Base-by-base conservation (phyloP, 2,797 vertebrate species). In the Urocyon cinereoargenteus region DNA sequence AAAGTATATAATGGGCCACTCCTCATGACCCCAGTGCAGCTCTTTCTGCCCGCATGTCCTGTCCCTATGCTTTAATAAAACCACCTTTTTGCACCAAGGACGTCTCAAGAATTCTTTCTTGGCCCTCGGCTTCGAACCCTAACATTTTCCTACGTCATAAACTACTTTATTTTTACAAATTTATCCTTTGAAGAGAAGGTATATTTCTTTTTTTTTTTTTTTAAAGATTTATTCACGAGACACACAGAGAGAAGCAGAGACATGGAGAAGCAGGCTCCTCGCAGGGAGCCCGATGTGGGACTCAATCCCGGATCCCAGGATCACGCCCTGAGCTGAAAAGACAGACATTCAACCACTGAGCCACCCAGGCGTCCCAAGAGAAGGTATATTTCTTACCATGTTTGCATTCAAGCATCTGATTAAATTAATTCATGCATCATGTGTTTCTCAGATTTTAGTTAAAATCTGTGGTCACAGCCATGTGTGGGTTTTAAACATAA, bases 401-500 rank as follows among this genome's bases (percentile, higher is more conserved):
- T 90, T 95, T 86, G 22, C 36, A 75, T 59, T 1, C 5, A 95
- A 73, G 64, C 40, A 78, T 28, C 34, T 53, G 45, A 70, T 57
- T 83, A 82, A 91, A 34, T 59, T 96, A 90, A 77, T 92, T 82
- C 68, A 77, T 62, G 72, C n/a, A n/a, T 57, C 62, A 55, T 77
- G 8, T 82, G 77, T 83, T 79, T 83, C 57, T 97, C 70, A 79
- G 61, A 79, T 91, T 86, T 91, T 92, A 73, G 59, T 66, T 34
- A 87, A 66, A n/a, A n/a, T n/a, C n/a, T n/a, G n/a, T 70, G 45
- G 49, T 8, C 59, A 78, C 16, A 61, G 22, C 11, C n/a, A 21
- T 31, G 49, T 49, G 55, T 81, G 79, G 9, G 15, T 91, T 94
- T 86, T 79, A 57, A 94, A 79, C 51, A 79, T 51, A 91, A 89